Percentiles rank a stretch among this genome's conserved stretches.
Evolutionary conservation across 1,140 invertebrate genomes (phyloP).

Genomic region (Hylaeus anthracinus): DNA sequence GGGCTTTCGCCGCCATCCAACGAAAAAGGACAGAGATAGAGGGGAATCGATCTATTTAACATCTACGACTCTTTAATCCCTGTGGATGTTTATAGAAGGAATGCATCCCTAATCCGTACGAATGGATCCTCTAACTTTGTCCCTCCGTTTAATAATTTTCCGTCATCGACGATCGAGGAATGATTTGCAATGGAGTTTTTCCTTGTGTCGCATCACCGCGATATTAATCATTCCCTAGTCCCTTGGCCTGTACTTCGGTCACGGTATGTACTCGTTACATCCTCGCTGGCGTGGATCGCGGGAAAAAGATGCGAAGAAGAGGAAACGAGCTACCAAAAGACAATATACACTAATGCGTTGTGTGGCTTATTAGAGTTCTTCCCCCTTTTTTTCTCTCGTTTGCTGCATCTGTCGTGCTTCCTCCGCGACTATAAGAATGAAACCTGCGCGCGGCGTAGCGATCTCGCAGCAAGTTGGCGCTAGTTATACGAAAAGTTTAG

Average conservation of each 20-base stretch:
- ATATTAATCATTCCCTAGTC: too few relatives aligned
- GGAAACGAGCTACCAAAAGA: neutral
- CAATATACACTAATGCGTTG: constrained; percentile 22
- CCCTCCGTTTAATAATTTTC: neutral
- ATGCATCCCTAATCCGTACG: constrained; percentile 1
- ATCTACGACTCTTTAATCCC: constrained; percentile 37
- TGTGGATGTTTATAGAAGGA: neutral
- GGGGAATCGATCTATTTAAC: constrained; percentile 59
- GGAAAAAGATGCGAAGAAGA: neutral
- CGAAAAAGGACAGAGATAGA: constrained; percentile 42
- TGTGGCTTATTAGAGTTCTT: constrained; percentile 29
- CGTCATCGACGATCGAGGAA: neutral
- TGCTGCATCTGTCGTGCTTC: constrained; percentile 44
- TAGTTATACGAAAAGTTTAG: constrained; percentile 63
- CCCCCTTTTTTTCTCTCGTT: constrained; percentile 18
- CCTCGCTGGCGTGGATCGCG: neutral
- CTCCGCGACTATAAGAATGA: constrained; percentile 34
- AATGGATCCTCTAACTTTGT: neutral
- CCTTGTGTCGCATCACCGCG: too few relatives aligned
- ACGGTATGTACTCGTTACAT: too few relatives aligned
- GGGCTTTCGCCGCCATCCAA: constrained; percentile 19
- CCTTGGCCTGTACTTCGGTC: too few relatives aligned
- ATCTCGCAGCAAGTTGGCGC: constrained; percentile 53
- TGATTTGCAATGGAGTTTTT: neutral
- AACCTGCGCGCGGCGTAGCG: constrained; percentile 19